Evolutionary conservation across 2,113 vertebrate species (phyloP).

Genomic region (Thermophis baileyi): DNA sequence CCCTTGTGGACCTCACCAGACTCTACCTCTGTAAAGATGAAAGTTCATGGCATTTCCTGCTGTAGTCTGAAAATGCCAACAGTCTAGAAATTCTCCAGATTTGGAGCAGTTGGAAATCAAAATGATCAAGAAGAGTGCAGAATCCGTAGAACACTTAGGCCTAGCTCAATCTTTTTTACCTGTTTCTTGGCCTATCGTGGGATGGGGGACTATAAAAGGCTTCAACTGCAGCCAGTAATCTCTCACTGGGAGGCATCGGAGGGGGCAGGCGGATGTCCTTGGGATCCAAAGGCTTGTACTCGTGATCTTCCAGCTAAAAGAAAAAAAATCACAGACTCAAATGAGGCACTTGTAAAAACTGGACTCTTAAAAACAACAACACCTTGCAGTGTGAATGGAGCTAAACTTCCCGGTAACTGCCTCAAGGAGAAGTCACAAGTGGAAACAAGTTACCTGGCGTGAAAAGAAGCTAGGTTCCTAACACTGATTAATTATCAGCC

Average conservation of each 20-base stretch:
- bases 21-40: background rate
- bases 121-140: no score
- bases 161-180: conserved; percentile 66
- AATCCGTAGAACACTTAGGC: background rate
- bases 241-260: conserved; percentile 96
- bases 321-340: conserved; percentile 10
- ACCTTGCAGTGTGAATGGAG: no score
- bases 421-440: background rate
- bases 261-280: conserved; percentile 97
- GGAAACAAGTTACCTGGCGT: background rate
- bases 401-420: background rate
- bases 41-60: background rate
- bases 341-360: conserved; percentile 1
- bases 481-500: background rate
- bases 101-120: background rate
- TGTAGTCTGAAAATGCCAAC: background rate
- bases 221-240: conserved; percentile 92
- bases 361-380: no score
- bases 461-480: background rate
- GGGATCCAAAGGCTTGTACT: conserved; percentile 95
- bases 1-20: background rate
- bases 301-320: conserved; percentile 89
- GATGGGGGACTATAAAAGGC: conserved; percentile 98
- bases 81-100: background rate
- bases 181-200: conserved; percentile 95